Evolutionary conservation across 2,797 vertebrate species (phyloP), one percentile per base, ranked within the genome.

Genomic region (Sorex maritimensis): DNA sequence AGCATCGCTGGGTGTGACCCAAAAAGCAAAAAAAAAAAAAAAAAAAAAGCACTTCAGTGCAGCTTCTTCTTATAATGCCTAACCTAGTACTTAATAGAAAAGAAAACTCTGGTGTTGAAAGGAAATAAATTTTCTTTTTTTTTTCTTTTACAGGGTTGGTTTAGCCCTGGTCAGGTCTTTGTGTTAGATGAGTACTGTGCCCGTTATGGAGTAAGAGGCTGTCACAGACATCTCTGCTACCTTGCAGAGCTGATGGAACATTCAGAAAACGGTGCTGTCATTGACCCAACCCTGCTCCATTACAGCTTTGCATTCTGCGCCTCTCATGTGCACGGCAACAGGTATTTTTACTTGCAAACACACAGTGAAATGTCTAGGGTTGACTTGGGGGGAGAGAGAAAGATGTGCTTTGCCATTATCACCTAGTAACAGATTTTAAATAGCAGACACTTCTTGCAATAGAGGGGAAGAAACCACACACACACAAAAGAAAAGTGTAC

Each of bases 291-390:
- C 52, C 98, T 99, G 92, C 99, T 99, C 28, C 99, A 99, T 98
- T 99, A 99, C 98, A 99, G 99, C 98, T 99, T 99, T 96, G 99
- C 99, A 86, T 99, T 99, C 98, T 99, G 99, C 81, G 99, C 99
- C 95, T 99, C 99, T 93, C 99, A 99, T 9, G 99, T 99, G 97
- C 99, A 99, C 9, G 99, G 99, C 77, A 99, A 99, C 99, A 99
- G 99, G 99, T 99, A 99, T 96, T 96, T 96, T 97, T 90, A 92
- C 69, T 78, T 55, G 93, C 93, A 96, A 95, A 96, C 88, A 9
- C 41, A 6, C 81, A 80, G 94, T 82, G 81, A 80, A 95, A 96
- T 92, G 69, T 11, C 5, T 87, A 58, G 58, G 90, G 92, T 94
- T 81, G 81, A 84, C 74, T 93, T 68, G 75, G 80, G 72, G 84